phyloP scores from a whole-genome alignment of 2,113 vertebrate genomes.

The Oryzias javanicus region DNA sequence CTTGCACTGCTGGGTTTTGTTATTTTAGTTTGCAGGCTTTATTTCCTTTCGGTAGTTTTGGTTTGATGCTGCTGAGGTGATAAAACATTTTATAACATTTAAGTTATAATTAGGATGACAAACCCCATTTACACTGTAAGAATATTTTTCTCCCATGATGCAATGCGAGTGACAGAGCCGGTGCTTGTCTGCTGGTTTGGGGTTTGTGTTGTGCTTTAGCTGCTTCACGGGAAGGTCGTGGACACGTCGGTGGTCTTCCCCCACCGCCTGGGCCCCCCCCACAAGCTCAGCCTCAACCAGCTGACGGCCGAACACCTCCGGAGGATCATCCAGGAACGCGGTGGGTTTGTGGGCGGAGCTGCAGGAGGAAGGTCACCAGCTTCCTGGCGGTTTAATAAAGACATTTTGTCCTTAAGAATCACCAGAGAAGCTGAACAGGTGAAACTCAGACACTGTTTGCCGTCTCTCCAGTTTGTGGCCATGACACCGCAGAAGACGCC shows the following conservation, averaged over 20 bases:
- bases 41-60: no score
- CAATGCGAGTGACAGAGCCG: no score
- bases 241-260: constrained; percentile 81
- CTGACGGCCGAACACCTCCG: constrained; percentile 79
- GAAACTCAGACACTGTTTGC: neutral
- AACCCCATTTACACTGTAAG: no score
- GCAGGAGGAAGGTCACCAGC: no score
- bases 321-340: constrained; percentile 80
- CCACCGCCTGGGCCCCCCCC: constrained; percentile 74
- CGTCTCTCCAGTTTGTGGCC: constrained; percentile 70
- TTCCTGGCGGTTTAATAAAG: constrained; percentile 8
- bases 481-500: constrained; percentile 78
- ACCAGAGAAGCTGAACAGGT: neutral
- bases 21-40: no score
- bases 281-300: constrained; percentile 72
- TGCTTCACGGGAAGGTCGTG: constrained; percentile 78
- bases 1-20: no score
- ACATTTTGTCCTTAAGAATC: neutral
- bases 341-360: constrained; percentile 55
- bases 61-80: no score
- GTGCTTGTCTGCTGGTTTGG: no score
- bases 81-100: no score
- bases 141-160: no score
- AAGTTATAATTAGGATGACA: no score
- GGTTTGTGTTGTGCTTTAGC: constrained; percentile 55